phyloP scores from a whole-genome alignment of 2,797 vertebrate species.

The Sebastiscus tertius region DNA sequence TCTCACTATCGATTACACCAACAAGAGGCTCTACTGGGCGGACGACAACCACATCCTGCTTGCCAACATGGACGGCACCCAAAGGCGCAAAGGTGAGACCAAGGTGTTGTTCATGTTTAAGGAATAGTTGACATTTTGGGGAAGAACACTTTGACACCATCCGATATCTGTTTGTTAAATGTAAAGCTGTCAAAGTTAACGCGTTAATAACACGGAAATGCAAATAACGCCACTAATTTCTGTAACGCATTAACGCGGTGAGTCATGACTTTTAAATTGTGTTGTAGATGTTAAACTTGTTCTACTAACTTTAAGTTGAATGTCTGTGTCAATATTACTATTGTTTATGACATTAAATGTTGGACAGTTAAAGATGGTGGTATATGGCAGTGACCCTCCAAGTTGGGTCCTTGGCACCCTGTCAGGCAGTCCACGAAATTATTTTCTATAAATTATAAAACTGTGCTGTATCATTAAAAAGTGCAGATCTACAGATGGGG shows the following conservation, averaged over 20 bases:
- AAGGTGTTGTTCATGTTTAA: neutral
- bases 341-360: neutral
- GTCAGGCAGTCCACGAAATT: no score
- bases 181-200: no score
- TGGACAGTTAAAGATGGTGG: neutral
- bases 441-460: no score
- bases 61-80: constrained; percentile 94
- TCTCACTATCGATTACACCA: constrained; percentile 96
- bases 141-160: neutral
- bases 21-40: constrained; percentile 95
- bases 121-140: neutral
- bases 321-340: neutral
- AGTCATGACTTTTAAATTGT: neutral
- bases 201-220: no score
- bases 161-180: neutral
- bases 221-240: no score
- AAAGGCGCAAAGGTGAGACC: constrained; percentile 90
- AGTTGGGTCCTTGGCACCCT: no score
- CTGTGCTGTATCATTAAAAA: no score
- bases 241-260: no score
- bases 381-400: no score
- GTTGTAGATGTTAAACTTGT: neutral
- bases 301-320: no score
- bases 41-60: constrained; percentile 97
- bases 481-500: no score